phyloP scores from a whole-genome alignment of 1,140 invertebrate genomes.

The Hyposmocoma kahamanoa region DNA sequence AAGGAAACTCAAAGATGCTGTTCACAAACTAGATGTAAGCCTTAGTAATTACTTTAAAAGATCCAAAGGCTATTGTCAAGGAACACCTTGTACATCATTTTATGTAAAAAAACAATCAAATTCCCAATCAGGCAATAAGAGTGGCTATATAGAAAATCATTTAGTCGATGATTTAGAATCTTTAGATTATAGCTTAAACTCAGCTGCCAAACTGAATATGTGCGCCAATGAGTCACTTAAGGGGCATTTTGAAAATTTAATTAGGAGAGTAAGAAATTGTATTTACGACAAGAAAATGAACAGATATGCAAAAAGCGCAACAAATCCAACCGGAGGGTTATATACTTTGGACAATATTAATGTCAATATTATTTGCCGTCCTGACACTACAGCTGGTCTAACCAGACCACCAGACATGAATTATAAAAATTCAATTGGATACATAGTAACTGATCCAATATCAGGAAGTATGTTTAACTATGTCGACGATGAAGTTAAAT shows the following conservation, averaged over 20 bases:
- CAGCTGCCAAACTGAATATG: conserved; percentile 10
- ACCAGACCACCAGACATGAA: neutral
- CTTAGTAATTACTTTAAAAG: conserved; percentile 49
- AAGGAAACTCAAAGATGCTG: conserved; percentile 41
- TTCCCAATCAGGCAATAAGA: too few relatives aligned
- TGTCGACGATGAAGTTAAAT: neutral
- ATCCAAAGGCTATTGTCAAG: conserved; percentile 46
- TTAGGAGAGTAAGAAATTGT: too few relatives aligned
- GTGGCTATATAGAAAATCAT: conserved; percentile 12
- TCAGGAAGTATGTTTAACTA: too few relatives aligned
- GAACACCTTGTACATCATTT: conserved; percentile 36
- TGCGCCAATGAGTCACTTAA: conserved; percentile 17
- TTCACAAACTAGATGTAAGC: conserved; percentile 38
- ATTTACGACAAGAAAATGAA: conserved; percentile 20
- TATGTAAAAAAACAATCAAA: too few relatives aligned
- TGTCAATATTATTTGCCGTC: conserved; percentile 48
- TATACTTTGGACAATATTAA: conserved; percentile 45
- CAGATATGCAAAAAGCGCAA: too few relatives aligned
- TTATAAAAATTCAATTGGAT: neutral
- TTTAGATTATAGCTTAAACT: conserved; percentile 28
- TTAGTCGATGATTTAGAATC: conserved; percentile 22
- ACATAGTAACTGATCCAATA: too few relatives aligned
- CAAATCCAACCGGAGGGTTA: too few relatives aligned
- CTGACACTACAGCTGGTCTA: conserved; percentile 9
- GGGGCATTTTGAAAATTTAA: conserved; percentile 11